Conservation (phyloP, 2,888 invertebrate genomes). For the Thecocarcelia acutangulata region DNA sequence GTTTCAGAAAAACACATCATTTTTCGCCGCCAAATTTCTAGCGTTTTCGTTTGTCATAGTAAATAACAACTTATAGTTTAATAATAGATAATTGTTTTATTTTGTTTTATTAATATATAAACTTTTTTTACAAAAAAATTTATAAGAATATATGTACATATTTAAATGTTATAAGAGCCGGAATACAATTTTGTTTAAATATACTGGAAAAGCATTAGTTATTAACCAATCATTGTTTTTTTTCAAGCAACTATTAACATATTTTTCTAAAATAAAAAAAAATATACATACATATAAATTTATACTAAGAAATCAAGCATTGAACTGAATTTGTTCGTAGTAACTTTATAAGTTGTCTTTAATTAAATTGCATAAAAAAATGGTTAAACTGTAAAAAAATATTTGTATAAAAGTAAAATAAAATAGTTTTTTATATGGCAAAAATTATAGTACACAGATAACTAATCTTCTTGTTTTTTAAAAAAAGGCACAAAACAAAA, state of each 20-base stretch:
- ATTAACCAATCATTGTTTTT: slow-evolving; percentile 29
- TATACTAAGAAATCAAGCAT: slow-evolving; percentile 44
- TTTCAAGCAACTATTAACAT: slow-evolving; percentile 19
- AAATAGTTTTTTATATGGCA: slow-evolving; percentile 47
- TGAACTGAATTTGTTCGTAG: slow-evolving; percentile 49
- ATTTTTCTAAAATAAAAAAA: slow-evolving; percentile 19
- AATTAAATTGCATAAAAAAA: slow-evolving; percentile 44
- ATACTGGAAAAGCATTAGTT: slow-evolving; percentile 36
- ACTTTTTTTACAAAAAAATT: slow-evolving; percentile 50
- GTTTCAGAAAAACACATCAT: no score
- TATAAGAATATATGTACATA: slow-evolving; percentile 25
- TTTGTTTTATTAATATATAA: slow-evolving; percentile 61
- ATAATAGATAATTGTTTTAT: neutral
- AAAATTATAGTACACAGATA: slow-evolving; percentile 50
- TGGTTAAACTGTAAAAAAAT: slow-evolving; percentile 24
- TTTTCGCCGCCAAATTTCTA: no score
- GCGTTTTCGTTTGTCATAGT: no score
- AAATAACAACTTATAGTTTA: no score
- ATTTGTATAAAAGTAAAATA: slow-evolving; percentile 12
- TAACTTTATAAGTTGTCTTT: slow-evolving; percentile 63
- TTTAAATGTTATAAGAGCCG: neutral
- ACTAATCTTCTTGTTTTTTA: slow-evolving; percentile 27
- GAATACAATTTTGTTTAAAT: slow-evolving; percentile 8
- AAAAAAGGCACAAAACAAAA: slow-evolving; percentile 59
- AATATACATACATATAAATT: slow-evolving; percentile 12